phyloP scores from a whole-genome alignment of 1,140 invertebrate genomes.

The Bombus picipes region DNA sequence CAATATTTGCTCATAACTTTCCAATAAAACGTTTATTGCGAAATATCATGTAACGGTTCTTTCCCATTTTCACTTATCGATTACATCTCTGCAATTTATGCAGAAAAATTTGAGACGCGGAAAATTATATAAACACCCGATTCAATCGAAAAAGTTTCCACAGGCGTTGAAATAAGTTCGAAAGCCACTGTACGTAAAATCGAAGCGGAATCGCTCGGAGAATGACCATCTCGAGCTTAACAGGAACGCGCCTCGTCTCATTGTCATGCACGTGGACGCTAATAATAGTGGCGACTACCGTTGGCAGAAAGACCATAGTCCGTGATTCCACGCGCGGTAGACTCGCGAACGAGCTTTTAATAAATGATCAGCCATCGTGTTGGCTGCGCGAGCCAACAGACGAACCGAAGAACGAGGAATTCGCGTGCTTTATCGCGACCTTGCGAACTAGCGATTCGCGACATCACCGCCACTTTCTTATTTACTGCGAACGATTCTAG shows the following conservation, averaged over 20 bases:
- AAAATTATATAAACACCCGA: no score
- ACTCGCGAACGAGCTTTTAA: conserved; percentile 35
- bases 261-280: conserved; percentile 28
- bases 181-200: background rate
- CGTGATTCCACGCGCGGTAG: no score
- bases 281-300: conserved; percentile 12
- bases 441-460: background rate
- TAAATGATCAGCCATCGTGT: conserved; percentile 22
- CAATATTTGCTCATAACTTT: no score
- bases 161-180: background rate
- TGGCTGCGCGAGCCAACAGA: background rate
- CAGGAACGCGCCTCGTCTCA: background rate
- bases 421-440: conserved; percentile 16
- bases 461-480: background rate
- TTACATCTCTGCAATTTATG: no score
- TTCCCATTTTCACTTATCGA: background rate
- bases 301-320: conserved; percentile 6
- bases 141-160: no score
- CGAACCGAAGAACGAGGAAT: background rate
- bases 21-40: background rate
- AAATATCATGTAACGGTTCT: background rate
- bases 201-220: background rate
- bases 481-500: background rate
- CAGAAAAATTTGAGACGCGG: no score
- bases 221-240: background rate